A percentile compares a stretch with the other conserved stretches of the same genome.
Conservation (phyloP, 2,113 vertebrate genomes). For the Rhinolophus sinicus region DNA sequence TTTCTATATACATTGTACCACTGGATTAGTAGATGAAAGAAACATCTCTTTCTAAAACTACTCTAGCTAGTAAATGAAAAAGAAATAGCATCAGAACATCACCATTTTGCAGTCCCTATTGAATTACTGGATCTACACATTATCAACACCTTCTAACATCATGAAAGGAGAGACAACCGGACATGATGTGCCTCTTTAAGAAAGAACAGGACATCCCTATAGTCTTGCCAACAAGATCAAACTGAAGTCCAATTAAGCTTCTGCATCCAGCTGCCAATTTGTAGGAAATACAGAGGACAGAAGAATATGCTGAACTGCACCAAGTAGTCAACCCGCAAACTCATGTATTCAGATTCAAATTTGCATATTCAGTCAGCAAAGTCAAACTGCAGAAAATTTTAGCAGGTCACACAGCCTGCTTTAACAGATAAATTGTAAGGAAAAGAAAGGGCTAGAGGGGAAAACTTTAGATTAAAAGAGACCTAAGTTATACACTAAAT, state of each 20-base stretch:
- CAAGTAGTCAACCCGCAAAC: background rate
- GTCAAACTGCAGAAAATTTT: background rate
- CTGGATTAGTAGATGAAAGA: background rate
- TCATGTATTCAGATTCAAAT: background rate
- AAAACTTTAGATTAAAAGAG: background rate
- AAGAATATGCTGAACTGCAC: background rate
- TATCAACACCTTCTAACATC: background rate
- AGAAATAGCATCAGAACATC: background rate
- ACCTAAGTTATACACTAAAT: background rate
- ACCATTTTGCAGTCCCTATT: background rate
- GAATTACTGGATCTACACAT: background rate
- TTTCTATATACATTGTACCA: background rate
- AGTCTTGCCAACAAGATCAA: constrained; percentile 28
- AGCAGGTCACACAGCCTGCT: background rate
- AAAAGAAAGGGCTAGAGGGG: background rate
- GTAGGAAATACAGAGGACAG: background rate
- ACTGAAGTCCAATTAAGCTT: background rate
- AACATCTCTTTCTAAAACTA: constrained; percentile 11
- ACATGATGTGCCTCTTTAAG: background rate
- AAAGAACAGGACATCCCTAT: background rate
- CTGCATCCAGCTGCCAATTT: constrained; percentile 1
- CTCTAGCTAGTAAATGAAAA: background rate
- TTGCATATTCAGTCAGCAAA: background rate
- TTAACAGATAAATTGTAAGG: background rate
- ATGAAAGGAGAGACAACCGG: background rate